A percentile compares a stretch with the other conserved stretches of the same genome.
phyloP scores from a whole-genome alignment of 2,113 vertebrate species.

The Sylvilagus bachmani region DNA sequence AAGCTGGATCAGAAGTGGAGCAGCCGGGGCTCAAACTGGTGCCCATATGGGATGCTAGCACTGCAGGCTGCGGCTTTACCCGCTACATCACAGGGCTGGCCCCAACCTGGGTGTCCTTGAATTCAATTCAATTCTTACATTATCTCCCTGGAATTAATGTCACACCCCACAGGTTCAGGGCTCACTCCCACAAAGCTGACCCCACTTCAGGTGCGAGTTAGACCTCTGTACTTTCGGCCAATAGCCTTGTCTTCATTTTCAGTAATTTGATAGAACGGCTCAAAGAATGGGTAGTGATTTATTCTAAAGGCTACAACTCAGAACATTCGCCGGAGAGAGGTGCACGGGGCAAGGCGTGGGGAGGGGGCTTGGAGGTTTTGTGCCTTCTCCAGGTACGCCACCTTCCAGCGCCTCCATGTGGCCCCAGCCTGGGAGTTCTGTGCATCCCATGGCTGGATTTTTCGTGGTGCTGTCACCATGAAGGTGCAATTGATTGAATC shows the following conservation, averaged over 20 bases:
- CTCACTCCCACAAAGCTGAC: not conserved
- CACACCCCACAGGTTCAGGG: not conserved
- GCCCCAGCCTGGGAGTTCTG: not conserved
- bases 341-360: too few relatives aligned
- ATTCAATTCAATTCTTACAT: not conserved
- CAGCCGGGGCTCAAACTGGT: too few relatives aligned
- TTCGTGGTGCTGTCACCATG: not conserved
- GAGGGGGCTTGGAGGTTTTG: not conserved
- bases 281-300: not conserved
- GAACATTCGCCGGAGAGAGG: not conserved
- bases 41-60: too few relatives aligned
- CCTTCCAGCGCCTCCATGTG: not conserved
- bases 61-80: too few relatives aligned
- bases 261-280: not conserved
- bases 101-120: not conserved
- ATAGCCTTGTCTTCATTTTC: not conserved
- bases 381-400: not conserved
- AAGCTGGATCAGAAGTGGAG: too few relatives aligned
- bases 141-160: not conserved
- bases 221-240: not conserved
- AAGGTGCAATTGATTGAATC: not conserved
- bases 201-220: not conserved
- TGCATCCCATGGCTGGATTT: not conserved
- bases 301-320: not conserved
- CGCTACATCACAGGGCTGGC: accelerated